These are phyloP conservation scores for Proisotoma minuta DNA, from an alignment of 2,888 invertebrate species.

Conservation along the genomic window DNA sequence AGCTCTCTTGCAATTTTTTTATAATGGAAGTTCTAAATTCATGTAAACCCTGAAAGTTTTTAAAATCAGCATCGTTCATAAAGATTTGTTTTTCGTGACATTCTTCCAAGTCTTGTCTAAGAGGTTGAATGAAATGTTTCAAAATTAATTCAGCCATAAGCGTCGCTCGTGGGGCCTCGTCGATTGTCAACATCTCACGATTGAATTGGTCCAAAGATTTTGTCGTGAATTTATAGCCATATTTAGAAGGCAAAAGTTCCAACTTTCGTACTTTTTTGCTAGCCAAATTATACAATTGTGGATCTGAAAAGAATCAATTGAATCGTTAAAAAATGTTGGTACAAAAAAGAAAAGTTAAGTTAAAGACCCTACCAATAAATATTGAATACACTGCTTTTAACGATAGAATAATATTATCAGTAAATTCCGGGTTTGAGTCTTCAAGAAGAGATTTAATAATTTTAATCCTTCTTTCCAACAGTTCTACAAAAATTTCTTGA, in stretches of 20 bases:
- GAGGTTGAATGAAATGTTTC: slow-evolving; percentile 29
- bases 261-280: slow-evolving; percentile 36
- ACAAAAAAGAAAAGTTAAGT: background rate
- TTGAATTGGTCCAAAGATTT: slow-evolving; percentile 30
- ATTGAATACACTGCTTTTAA: slow-evolving; percentile 33
- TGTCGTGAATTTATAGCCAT: slow-evolving; percentile 36
- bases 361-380: slow-evolving; percentile 38
- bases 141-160: slow-evolving; percentile 26
- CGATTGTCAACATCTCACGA: slow-evolving; percentile 29
- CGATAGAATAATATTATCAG: slow-evolving; percentile 26
- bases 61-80: slow-evolving; percentile 17
- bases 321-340: background rate
- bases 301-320: slow-evolving; percentile 25
- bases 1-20: slow-evolving; percentile 13
- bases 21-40: slow-evolving; percentile 22
- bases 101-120: slow-evolving; percentile 25
- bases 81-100: slow-evolving; percentile 22
- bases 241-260: slow-evolving; percentile 21
- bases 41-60: slow-evolving; percentile 33
- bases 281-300: slow-evolving; percentile 38
- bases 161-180: slow-evolving; percentile 36
- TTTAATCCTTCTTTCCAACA: slow-evolving; percentile 29
- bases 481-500: slow-evolving; percentile 24
- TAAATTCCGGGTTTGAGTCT: slow-evolving; percentile 19
- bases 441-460: slow-evolving; percentile 17